phyloP scores from a whole-genome alignment of 2,888 invertebrate genomes.

The Orthosia gothica region DNA sequence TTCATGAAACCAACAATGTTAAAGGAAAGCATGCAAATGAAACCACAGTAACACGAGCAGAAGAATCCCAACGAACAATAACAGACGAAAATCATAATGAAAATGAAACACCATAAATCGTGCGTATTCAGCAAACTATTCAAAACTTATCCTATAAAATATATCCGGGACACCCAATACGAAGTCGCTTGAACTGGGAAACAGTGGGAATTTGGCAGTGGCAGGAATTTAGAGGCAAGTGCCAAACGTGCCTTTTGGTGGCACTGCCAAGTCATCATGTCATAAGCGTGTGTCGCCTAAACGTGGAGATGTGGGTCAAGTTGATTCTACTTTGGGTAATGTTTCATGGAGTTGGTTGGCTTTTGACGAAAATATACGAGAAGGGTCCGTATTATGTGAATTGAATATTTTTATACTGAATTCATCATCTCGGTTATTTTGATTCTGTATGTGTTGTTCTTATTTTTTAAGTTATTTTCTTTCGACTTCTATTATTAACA shows the following conservation, averaged over 20 bases:
- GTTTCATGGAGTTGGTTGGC: constrained; percentile 9
- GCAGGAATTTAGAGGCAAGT: constrained; percentile 56
- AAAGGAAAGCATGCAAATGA: constrained; percentile 10
- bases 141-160: constrained; percentile 74
- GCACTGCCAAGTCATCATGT: constrained; percentile 75
- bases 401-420: constrained; percentile 4
- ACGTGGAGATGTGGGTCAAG: constrained; percentile 43
- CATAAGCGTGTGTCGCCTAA: constrained; percentile 66
- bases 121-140: constrained; percentile 50
- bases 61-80: constrained; percentile 38
- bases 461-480: background rate
- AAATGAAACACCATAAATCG: constrained; percentile 59
- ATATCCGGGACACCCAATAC: constrained; percentile 65
- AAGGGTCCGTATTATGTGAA: background rate
- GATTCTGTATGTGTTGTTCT: background rate
- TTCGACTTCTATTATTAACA: too few relatives aligned
- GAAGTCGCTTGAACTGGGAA: constrained; percentile 64
- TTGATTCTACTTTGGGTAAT: constrained; percentile 27
- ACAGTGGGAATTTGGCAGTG: constrained; percentile 75
- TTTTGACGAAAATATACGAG: background rate
- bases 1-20: background rate
- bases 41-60: constrained; percentile 5
- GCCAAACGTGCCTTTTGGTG: constrained; percentile 67
- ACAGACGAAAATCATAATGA: constrained; percentile 43
- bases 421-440: constrained; percentile 6